Evolutionary conservation across 2,797 vertebrate species (phyloP).

Genomic region (Bryconaethiops microstoma): DNA sequence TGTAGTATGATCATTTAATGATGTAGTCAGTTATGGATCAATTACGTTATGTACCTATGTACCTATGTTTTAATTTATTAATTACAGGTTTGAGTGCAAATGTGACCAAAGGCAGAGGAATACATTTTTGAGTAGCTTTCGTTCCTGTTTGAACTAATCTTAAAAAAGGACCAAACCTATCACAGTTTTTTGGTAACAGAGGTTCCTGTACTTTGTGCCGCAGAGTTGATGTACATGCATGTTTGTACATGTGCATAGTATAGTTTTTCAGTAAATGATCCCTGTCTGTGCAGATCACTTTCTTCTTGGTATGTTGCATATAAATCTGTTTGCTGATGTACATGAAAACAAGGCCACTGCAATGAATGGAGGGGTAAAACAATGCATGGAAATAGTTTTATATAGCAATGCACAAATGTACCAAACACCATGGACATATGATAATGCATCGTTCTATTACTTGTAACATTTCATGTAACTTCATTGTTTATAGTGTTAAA

Average conservation of each 20-base stretch:
- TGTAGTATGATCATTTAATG: background rate
- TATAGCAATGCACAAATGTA: too few species aligned
- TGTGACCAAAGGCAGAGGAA: too few species aligned
- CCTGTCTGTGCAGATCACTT: background rate
- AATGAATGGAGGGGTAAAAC: background rate
- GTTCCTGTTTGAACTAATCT: too few species aligned
- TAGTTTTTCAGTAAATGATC: background rate
- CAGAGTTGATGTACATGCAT: constrained; percentile 1
- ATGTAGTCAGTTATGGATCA: background rate
- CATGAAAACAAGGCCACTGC: background rate
- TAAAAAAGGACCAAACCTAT: too few species aligned
- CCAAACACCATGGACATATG: too few species aligned
- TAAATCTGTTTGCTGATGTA: background rate
- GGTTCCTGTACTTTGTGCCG: background rate
- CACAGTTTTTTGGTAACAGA: too few species aligned
- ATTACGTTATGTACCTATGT: background rate
- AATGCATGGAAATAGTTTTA: too few species aligned
- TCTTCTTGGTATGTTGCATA: background rate
- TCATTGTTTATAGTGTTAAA: too few species aligned
- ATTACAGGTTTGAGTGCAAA: background rate
- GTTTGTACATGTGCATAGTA: background rate
- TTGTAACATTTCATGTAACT: too few species aligned
- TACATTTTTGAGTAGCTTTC: too few species aligned
- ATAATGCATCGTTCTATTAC: too few species aligned
- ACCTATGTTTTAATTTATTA: too few species aligned